A percentile compares a stretch with the other conserved stretches of the same genome.
Conservation (phyloP, 2,888 invertebrate species). For the Hirtodrosophila duncani region DNA sequence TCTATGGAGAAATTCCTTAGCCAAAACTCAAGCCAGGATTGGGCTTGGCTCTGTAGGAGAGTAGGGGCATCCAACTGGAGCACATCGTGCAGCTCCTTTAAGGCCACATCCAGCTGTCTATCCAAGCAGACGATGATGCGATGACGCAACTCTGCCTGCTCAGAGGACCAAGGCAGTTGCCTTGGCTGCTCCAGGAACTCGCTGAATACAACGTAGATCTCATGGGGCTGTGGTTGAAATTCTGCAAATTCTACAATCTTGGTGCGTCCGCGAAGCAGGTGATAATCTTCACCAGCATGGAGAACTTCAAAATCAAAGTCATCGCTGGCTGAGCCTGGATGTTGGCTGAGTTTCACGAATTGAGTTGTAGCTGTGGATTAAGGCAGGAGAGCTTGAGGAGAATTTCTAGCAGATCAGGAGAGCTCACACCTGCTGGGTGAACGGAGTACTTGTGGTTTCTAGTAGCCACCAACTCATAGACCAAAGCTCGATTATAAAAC, state of each 20-base stretch:
- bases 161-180: slow-evolving; percentile 47
- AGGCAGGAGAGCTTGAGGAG: too few relatives aligned
- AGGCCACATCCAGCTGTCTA: slow-evolving; percentile 79
- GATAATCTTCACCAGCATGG: slow-evolving; percentile 28
- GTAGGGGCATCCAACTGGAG: slow-evolving; percentile 71
- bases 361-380: slow-evolving; percentile 39
- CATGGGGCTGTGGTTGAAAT: slow-evolving; percentile 60
- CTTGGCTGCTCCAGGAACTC: slow-evolving; percentile 57
- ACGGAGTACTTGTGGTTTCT: too few relatives aligned
- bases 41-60: slow-evolving; percentile 78
- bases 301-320: slow-evolving; percentile 52
- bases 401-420: too few relatives aligned
- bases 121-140: slow-evolving; percentile 81
- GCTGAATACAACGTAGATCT: slow-evolving; percentile 62
- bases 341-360: slow-evolving; percentile 44
- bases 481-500: slow-evolving; percentile 76
- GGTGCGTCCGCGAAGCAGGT: slow-evolving; percentile 61
- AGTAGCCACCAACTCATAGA: slow-evolving; percentile 72
- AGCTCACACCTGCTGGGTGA: too few relatives aligned
- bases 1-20: slow-evolving; percentile 78
- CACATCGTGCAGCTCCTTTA: slow-evolving; percentile 72
- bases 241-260: slow-evolving; percentile 61
- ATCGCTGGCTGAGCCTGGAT: slow-evolving; percentile 44
- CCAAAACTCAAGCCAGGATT: slow-evolving; percentile 80
- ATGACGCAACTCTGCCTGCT: slow-evolving; percentile 68